Conservation (phyloP, 2,888 invertebrate genomes). For the Timandra comae region DNA sequence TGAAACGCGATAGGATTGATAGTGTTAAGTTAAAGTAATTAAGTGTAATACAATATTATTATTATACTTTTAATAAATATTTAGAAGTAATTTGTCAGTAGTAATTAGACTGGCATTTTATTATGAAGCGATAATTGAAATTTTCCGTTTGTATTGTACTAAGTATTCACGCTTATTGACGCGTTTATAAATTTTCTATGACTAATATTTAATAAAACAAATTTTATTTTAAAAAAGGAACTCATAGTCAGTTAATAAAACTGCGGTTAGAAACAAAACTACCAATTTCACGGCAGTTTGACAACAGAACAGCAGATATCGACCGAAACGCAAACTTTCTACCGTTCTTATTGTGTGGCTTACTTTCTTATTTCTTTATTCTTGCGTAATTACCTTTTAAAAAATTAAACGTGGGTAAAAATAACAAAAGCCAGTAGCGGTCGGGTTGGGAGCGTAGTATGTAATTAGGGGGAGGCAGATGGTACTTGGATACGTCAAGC, state of each 20-base stretch:
- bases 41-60: no score
- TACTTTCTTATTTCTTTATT: conserved; percentile 64
- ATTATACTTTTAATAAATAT: no score
- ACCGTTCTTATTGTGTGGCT: conserved; percentile 50
- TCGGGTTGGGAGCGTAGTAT: conserved; percentile 59
- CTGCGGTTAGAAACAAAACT: conserved; percentile 55
- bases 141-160: no score
- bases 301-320: conserved; percentile 32
- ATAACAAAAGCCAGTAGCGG: conserved; percentile 47
- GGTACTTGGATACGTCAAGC: conserved; percentile 39
- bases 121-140: no score
- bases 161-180: no score
- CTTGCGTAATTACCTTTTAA: conserved; percentile 57
- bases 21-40: no score
- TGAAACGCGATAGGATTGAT: neutral
- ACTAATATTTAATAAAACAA: no score
- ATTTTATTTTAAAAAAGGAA: no score
- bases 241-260: conserved; percentile 36
- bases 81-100: no score
- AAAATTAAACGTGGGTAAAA: conserved; percentile 45
- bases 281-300: conserved; percentile 60
- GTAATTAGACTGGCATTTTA: no score
- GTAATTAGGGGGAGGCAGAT: conserved; percentile 66
- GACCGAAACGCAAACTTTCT: conserved; percentile 51
- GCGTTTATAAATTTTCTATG: no score